phyloP scores from a whole-genome alignment of 2,113 vertebrate species.

The Pedetes capensis region DNA sequence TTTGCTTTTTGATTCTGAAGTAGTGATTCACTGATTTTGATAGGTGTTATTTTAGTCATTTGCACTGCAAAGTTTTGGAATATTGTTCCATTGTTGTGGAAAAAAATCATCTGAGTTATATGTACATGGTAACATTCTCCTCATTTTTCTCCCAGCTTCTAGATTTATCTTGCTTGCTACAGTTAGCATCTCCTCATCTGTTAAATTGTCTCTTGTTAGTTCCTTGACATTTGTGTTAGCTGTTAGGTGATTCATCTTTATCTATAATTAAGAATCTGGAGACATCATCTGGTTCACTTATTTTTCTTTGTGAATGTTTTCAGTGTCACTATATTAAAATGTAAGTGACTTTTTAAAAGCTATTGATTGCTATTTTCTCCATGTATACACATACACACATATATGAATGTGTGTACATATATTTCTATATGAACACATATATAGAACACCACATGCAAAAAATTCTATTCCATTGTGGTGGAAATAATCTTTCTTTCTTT shows the following conservation, averaged over 20 bases:
- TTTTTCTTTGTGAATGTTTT: slow-evolving; percentile 28
- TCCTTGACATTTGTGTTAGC: not conserved
- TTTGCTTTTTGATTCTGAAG: slow-evolving; percentile 11
- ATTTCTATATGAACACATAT: not conserved
- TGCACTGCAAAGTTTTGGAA: not conserved
- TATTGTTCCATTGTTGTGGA: slow-evolving; percentile 32
- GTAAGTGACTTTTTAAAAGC: not conserved
- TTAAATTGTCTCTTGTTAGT: slow-evolving; percentile 49
- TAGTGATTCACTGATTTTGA: slow-evolving; percentile 19
- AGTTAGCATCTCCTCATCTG: slow-evolving; percentile 51
- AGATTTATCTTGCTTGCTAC: slow-evolving; percentile 44
- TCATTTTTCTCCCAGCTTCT: slow-evolving; percentile 17
- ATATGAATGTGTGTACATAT: not conserved
- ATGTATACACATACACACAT: not conserved
- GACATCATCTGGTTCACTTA: not conserved
- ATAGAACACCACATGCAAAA: not conserved
- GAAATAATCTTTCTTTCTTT: too few relatives aligned
- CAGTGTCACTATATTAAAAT: slow-evolving; percentile 34
- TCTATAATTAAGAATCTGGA: slow-evolving; percentile 36
- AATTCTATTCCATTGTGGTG: not conserved
- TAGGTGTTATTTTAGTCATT: slow-evolving; percentile 34
- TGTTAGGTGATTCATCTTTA: slow-evolving; percentile 38
- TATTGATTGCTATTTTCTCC: not conserved
- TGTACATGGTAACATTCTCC: not conserved
- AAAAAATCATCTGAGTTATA: not conserved